Evolutionary conservation across 1,140 invertebrate genomes (phyloP).

Genomic region (Monochamus saltuarius): DNA sequence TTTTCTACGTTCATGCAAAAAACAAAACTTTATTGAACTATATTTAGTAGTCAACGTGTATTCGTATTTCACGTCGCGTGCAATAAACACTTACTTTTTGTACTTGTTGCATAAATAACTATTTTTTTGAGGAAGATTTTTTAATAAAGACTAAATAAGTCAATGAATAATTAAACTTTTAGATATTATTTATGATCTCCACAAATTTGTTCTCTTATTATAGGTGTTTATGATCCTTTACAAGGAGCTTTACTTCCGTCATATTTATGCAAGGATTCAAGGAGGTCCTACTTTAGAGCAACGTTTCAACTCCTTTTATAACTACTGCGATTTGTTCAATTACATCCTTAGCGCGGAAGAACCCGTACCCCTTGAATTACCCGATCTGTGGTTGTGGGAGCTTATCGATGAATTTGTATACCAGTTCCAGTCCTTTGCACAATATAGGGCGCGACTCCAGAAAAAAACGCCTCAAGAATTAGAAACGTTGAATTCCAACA

Average conservation of each 20-base stretch:
- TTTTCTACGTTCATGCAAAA: no score
- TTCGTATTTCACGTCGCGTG: no score
- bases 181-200: no score
- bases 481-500: conserved; percentile 73
- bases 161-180: no score
- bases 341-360: conserved; percentile 87
- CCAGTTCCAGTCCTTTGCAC: conserved; percentile 94
- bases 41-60: no score
- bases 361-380: conserved; percentile 89
- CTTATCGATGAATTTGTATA: conserved; percentile 97
- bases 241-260: conserved; percentile 96
- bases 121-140: no score
- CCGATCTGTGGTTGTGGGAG: conserved; percentile 99
- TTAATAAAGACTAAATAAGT: no score
- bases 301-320: conserved; percentile 93
- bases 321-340: conserved; percentile 98
- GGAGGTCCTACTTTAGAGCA: conserved; percentile 87
- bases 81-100: no score
- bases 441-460: conserved; percentile 84
- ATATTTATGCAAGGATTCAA: conserved; percentile 90
- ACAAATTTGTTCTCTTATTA: conserved; percentile 21
- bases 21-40: no score
- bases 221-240: conserved; percentile 91
- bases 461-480: conserved; percentile 86
- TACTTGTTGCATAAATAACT: no score